Evolutionary conservation across 92 coral and sea anemone genomes (phyloP), one percentile per base, ranked within the genome.

Genomic region (Porites rus): DNA sequence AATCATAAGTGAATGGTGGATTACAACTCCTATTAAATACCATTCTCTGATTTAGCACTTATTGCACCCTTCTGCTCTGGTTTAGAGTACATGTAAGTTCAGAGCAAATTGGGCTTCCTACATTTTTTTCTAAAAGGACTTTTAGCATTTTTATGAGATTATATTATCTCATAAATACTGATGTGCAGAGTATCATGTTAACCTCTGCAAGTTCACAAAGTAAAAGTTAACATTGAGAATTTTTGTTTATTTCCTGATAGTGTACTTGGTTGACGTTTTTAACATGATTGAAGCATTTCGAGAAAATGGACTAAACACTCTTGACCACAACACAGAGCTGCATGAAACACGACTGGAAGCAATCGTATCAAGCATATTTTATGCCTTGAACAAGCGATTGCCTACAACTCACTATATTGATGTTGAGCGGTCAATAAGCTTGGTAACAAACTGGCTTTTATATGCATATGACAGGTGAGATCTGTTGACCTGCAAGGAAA

Each of bases 241-340:
- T 14, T 62, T 61, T 54, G 46, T 38, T 38, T 86, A 9, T 20
- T 70, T 19, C n/a, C 19, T 66, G 65, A n/a, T 64, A 94, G 99
- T 97, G 87, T 94, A 95, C 75, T 94, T 97, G 68, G 99, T 97
- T 31, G 99, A 97, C 79, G 98, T 97, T 16, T 97, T 93, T 59
- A 97, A 97, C 91, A 97, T 97, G 96, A 97, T 97, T 68, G 99
- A 97, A 95, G 98, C 99, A 61, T 97, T 97, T 87, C 85, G 99
- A 6, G 99, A 97, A 80, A 97, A 97, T 95, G 98, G 98, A 38
- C 93, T 97, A 1, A 96, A 97, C 81, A 92, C 98, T 1, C 76
- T 97, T 43, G 99, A 97, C 74, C 99, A 97, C 87, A 95, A 95
- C 80, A 97, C 95, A 25, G 99, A 97, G 72, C 93, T 97, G 62